Percentiles rank a stretch among this genome's conserved stretches.
Evolutionary conservation across 2,797 vertebrate genomes (phyloP).

Genomic region (Coracias cyanogaster): DNA sequence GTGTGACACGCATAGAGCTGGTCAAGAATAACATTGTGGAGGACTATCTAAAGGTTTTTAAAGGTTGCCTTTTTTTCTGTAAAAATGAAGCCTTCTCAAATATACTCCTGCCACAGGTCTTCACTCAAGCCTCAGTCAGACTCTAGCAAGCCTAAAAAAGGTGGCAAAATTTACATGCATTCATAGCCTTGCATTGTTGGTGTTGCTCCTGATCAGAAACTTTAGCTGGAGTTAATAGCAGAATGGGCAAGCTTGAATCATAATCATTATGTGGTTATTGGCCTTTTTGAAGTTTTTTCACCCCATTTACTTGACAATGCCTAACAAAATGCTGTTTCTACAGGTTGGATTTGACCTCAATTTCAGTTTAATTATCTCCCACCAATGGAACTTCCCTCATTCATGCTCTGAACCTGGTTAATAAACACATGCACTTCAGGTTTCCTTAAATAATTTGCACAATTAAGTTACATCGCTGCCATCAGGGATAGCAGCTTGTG

Average conservation of each 20-base stretch:
- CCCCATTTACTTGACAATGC: constrained; percentile 24
- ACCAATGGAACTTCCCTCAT: background rate
- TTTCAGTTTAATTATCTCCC: constrained; percentile 68
- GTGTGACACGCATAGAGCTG: background rate
- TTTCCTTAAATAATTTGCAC: background rate
- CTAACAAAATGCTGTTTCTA: constrained; percentile 49
- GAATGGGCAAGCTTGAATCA: constrained; percentile 32
- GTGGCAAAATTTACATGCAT: background rate
- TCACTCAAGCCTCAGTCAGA: background rate
- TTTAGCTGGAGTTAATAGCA: constrained; percentile 28
- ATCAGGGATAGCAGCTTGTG: background rate
- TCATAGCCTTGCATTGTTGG: background rate
- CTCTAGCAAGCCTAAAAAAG: background rate
- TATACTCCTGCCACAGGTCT: background rate
- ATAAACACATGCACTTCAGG: background rate
- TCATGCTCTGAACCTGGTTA: background rate
- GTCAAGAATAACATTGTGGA: background rate
- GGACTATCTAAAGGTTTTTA: background rate
- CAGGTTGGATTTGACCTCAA: constrained; percentile 50
- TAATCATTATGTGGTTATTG: constrained; percentile 25
- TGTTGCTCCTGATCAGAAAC: background rate
- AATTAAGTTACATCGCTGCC: background rate
- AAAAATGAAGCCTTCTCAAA: background rate
- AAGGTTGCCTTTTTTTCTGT: background rate
- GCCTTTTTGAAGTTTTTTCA: constrained; percentile 48